These are phyloP conservation scores for Rhinogobius similis DNA, from an alignment of 2,113 vertebrate species.

Conservation along the genomic window DNA sequence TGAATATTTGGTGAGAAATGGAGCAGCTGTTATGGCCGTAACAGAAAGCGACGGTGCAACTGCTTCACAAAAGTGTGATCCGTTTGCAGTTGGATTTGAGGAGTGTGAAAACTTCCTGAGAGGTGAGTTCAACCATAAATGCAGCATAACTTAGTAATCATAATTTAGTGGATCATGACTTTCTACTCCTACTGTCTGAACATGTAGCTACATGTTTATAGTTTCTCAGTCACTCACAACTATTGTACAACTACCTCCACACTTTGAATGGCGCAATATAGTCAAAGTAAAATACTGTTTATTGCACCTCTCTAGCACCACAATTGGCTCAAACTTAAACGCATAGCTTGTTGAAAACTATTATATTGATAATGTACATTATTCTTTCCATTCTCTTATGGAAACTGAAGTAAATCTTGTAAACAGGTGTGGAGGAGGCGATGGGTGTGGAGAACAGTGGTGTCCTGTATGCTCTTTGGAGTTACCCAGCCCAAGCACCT, in stretches of 20 bases:
- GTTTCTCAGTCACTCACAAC: not conserved
- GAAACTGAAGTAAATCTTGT: not conserved
- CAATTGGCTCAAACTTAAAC: not conserved
- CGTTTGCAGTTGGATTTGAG: conserved; percentile 80
- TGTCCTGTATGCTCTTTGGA: conserved; percentile 87
- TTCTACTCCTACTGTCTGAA: conserved; percentile 5
- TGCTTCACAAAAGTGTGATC: conserved; percentile 89
- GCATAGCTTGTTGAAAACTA: not conserved
- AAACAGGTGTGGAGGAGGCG: conserved; percentile 82
- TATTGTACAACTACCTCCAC: not conserved
- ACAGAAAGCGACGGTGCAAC: conserved; percentile 85
- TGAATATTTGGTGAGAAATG: conserved; percentile 84
- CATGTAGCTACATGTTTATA: not conserved
- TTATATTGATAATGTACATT: not conserved
- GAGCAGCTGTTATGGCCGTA: conserved; percentile 85
- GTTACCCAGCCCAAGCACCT: conserved; percentile 81
- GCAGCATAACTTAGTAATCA: not conserved
- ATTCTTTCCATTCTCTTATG: not conserved
- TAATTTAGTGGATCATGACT: conserved; percentile 10
- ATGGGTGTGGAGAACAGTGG: conserved; percentile 87
- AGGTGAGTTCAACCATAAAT: conserved; percentile 67
- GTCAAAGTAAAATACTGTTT: not conserved
- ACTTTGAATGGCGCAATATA: not conserved
- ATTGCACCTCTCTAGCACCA: not conserved
- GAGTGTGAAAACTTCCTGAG: conserved; percentile 86